Percentiles rank a stretch among this genome's conserved stretches.
Evolutionary conservation across 1,140 invertebrate genomes (phyloP).

Genomic region (Euwallacea fornicatus): DNA sequence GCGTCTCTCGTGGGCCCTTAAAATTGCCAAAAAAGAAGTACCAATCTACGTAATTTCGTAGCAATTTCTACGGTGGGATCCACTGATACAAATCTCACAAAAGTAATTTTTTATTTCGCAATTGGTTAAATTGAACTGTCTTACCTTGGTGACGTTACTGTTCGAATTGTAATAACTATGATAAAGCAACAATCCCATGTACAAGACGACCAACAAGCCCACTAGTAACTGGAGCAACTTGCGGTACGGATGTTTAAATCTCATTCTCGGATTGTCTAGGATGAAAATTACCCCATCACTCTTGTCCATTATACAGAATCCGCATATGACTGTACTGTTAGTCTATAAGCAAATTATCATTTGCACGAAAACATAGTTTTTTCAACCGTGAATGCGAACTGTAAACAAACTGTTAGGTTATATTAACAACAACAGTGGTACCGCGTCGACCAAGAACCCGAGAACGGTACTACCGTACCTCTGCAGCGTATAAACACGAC

Average conservation of each 20-base stretch:
- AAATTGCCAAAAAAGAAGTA: too few species aligned
- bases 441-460: background rate
- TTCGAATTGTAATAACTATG: conserved; percentile 53
- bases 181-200: conserved; percentile 66
- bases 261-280: conserved; percentile 44
- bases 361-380: background rate
- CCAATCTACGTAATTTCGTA: too few species aligned
- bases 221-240: conserved; percentile 47
- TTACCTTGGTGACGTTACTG: conserved; percentile 4
- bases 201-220: conserved; percentile 55
- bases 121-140: background rate
- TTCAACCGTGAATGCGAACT: background rate
- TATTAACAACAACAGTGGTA: background rate
- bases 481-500: conserved; percentile 25
- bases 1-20: too few species aligned
- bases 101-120: too few species aligned
- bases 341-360: background rate
- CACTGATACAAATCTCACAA: too few species aligned
- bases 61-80: too few species aligned
- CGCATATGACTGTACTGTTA: conserved; percentile 12
- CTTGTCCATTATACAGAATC: conserved; percentile 29
- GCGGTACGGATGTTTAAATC: conserved; percentile 40
- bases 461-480: background rate
- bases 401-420: conserved; percentile 38
- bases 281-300: conserved; percentile 40